phyloP scores from a whole-genome alignment of 1,140 invertebrate species.

The Littorina saxatilis region DNA sequence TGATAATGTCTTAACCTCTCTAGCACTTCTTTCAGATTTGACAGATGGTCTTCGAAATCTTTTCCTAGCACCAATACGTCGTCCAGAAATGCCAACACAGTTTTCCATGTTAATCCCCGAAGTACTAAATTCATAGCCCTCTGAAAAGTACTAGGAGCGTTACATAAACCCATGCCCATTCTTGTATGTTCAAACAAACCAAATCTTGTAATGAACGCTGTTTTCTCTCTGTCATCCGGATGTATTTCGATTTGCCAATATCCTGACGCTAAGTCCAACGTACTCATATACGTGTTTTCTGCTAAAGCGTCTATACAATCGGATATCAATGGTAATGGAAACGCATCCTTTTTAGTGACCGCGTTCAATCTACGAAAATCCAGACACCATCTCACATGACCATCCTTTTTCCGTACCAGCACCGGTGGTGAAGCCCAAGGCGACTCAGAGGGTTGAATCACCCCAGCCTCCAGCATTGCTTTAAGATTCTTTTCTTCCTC shows the following conservation, averaged over 20 bases:
- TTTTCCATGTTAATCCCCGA: slow-evolving; percentile 16
- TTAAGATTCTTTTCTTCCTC: slow-evolving; percentile 41
- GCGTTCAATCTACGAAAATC: slow-evolving; percentile 77
- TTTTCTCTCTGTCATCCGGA: slow-evolving; percentile 44
- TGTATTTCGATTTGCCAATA: slow-evolving; percentile 47
- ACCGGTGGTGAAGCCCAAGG: slow-evolving; percentile 54
- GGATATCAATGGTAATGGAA: slow-evolving; percentile 77
- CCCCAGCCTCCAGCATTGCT: slow-evolving; percentile 45
- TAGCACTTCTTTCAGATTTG: slow-evolving; percentile 31
- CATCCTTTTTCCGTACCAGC: slow-evolving; percentile 78
- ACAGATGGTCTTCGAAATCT: slow-evolving; percentile 11
- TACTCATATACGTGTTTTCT: slow-evolving; percentile 39
- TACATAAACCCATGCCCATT: slow-evolving; percentile 52
- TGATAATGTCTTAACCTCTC: slow-evolving; percentile 15
- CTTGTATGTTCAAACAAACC: slow-evolving; percentile 43
- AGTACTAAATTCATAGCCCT: slow-evolving; percentile 23
- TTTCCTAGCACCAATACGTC: slow-evolving; percentile 23
- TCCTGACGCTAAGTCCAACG: slow-evolving; percentile 33
- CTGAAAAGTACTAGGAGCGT: slow-evolving; percentile 35
- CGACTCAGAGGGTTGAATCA: slow-evolving; percentile 42
- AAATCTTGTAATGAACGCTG: slow-evolving; percentile 48
- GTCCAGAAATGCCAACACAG: slow-evolving; percentile 34
- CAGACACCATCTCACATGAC: slow-evolving; percentile 73
- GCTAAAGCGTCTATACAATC: slow-evolving; percentile 57
- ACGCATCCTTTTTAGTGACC: slow-evolving; percentile 74